These are phyloP conservation scores for Apotomis betuletana DNA, from an alignment of 2,888 invertebrate genomes.

Conservation along the genomic window DNA sequence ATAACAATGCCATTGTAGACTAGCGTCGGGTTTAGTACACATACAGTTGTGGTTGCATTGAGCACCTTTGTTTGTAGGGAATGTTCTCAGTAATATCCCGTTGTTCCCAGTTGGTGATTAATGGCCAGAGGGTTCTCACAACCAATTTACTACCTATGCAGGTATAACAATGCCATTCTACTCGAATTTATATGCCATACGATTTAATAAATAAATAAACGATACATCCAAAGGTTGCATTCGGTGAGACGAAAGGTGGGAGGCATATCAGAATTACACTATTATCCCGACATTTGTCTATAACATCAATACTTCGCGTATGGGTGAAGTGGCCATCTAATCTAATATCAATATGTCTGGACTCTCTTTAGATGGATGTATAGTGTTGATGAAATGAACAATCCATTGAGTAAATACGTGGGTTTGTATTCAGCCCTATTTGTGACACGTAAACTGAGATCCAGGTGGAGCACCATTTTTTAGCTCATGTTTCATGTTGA, in stretches of 20 bases:
- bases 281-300: conserved; percentile 3
- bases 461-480: conserved; percentile 52
- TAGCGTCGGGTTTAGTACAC: too few relatives aligned
- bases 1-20: too few relatives aligned
- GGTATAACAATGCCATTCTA: too few relatives aligned
- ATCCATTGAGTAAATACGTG: conserved; percentile 51
- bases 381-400: conserved; percentile 50
- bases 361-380: conserved; percentile 47
- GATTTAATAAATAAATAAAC: conserved; percentile 13
- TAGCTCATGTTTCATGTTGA: conserved; percentile 50
- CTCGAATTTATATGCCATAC: too few relatives aligned
- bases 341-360: conserved; percentile 51
- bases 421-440: conserved; percentile 51
- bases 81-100: too few relatives aligned
- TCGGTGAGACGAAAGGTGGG: conserved; percentile 28
- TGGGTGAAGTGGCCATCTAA: conserved; percentile 49
- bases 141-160: too few relatives aligned
- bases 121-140: too few relatives aligned
- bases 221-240: conserved; percentile 37
- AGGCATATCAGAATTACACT: conserved; percentile 18
- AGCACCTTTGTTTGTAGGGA: too few relatives aligned
- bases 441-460: conserved; percentile 43
- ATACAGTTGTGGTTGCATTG: too few relatives aligned
- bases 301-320: conserved; percentile 14
- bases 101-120: too few relatives aligned